Percentiles rank a stretch among this genome's conserved stretches.
Evolutionary conservation across 1,140 invertebrate species (phyloP).

Genomic region (Zaprionus taronus): DNA sequence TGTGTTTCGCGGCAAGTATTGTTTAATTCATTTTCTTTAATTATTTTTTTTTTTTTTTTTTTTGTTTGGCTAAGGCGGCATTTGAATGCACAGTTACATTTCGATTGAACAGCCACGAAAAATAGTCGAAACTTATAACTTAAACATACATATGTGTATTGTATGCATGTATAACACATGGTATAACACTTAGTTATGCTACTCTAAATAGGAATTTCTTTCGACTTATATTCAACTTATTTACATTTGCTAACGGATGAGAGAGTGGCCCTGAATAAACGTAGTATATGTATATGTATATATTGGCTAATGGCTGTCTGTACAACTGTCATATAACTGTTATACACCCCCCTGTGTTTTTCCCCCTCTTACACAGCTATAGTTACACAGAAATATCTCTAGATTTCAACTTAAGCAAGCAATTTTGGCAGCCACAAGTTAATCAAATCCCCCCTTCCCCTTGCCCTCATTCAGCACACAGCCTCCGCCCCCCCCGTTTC

Average conservation of each 20-base stretch:
- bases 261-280: slow-evolving; percentile 25
- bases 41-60: background rate
- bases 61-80: slow-evolving; percentile 37
- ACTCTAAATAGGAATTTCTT: slow-evolving; percentile 25
- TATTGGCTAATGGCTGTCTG: slow-evolving; percentile 47
- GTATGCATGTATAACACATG: slow-evolving; percentile 23
- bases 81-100: slow-evolving; percentile 18
- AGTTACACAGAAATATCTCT: background rate
- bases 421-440: slow-evolving; percentile 53
- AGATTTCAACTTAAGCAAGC: slow-evolving; percentile 35
- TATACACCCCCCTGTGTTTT: slow-evolving; percentile 13
- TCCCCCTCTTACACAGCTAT: slow-evolving; percentile 24
- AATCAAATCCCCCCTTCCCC: background rate
- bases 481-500: background rate
- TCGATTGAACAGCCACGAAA: slow-evolving; percentile 26
- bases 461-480: too few species aligned
- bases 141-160: background rate
- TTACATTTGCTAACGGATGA: slow-evolving; percentile 42
- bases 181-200: slow-evolving; percentile 39
- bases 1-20: slow-evolving; percentile 30
- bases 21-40: slow-evolving; percentile 12
- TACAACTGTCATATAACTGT: slow-evolving; percentile 22
- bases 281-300: slow-evolving; percentile 21
- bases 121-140: slow-evolving; percentile 13
- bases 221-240: slow-evolving; percentile 24